Conservation (phyloP, 2,888 invertebrate genomes). For the Lepidochrysops patricia region DNA sequence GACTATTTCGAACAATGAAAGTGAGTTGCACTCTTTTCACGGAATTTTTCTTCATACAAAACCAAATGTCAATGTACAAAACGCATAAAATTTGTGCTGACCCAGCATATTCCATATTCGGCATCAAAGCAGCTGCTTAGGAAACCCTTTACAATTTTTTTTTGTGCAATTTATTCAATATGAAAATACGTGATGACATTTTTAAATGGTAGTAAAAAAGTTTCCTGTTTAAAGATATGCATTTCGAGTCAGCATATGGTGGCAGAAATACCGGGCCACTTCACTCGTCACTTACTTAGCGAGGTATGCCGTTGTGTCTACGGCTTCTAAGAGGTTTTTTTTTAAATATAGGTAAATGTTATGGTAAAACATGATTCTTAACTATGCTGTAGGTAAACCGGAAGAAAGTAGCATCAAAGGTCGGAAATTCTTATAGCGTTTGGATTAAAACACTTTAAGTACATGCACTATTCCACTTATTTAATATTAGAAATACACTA, state of each 20-base stretch:
- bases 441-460: no score
- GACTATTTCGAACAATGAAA: no score
- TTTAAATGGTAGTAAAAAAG: constrained; percentile 1
- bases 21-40: no score
- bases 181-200: neutral
- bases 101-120: no score
- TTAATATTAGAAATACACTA: no score
- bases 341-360: neutral
- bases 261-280: constrained; percentile 7
- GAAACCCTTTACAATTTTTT: neutral
- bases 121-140: neutral
- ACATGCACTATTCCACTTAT: no score
- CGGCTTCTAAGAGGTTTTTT: neutral
- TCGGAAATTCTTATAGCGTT: no score
- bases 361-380: neutral
- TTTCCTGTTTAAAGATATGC: neutral
- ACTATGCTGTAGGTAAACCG: neutral
- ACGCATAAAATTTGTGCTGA: no score
- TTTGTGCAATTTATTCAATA: neutral
- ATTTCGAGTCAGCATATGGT: constrained; percentile 2
- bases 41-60: no score
- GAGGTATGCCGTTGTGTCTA: neutral
- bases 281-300: constrained; percentile 11
- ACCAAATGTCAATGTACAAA: no score
- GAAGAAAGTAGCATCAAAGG: no score